Conservation (phyloP, 2,797 vertebrate species). For the Dicrostonyx torquatus region DNA sequence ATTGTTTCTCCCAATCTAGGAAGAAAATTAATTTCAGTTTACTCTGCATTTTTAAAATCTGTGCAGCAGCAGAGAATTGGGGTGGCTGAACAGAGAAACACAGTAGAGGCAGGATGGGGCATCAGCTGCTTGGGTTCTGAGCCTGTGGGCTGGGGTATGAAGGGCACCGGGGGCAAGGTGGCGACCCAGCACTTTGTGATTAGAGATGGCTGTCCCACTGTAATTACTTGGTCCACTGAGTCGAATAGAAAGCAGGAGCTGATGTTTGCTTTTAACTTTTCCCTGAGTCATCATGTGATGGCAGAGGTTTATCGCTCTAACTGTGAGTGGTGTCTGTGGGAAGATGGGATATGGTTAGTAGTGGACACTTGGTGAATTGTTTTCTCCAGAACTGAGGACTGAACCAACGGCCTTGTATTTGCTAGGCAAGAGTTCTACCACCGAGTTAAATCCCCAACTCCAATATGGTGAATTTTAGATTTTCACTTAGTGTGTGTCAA, state of each 20-base stretch:
- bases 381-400: not conserved
- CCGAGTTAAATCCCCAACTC: not conserved
- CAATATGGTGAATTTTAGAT: not conserved
- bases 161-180: not conserved
- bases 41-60: not conserved
- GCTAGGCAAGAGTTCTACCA: not conserved
- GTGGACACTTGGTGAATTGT: not conserved
- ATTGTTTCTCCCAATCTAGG: not conserved
- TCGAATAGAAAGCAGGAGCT: slow-evolving; percentile 47
- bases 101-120: not conserved
- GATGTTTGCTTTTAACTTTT: slow-evolving; percentile 59
- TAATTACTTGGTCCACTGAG: slow-evolving; percentile 64
- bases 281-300: slow-evolving; percentile 24
- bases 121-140: not conserved
- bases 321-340: not conserved
- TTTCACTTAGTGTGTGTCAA: not conserved
- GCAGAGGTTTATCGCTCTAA: not conserved
- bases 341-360: not conserved
- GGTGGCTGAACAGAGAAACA: not conserved
- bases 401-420: not conserved
- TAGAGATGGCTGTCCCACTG: not conserved
- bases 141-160: not conserved
- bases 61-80: not conserved
- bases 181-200: not conserved
- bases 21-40: slow-evolving; percentile 12